Base-by-base conservation (phyloP, 1,140 invertebrate species). In the Scaptomyza graminum region DNA sequence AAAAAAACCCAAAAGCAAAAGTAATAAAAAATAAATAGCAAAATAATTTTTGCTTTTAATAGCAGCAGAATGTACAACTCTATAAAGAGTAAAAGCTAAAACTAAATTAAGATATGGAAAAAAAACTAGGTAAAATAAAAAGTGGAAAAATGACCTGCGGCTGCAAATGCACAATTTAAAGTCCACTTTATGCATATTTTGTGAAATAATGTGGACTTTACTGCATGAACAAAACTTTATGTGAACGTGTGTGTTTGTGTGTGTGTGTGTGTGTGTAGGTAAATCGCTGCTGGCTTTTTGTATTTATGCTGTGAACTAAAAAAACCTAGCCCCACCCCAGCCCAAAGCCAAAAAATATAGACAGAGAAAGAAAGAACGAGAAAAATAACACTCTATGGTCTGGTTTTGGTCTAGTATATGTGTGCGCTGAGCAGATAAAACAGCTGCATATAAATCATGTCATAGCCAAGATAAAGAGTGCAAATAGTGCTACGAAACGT, bases 381-480 rank as follows among this genome's bases (percentile, higher is more conserved):
- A 34, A 7, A 34, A 34, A 34, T 3, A 13, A 25, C 41, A 46
- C 55, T 57, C 22, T 34, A 34, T 34, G 31, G 31, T 34, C 31
- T 34, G 31, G 28, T 9, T 34, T 9, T 15, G 18, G 16, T 16
- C 37, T 11, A 8, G 15, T 13, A 57, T 55, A n/a, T 66, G 71
- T 82, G 63, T 75, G 78, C 49, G 49, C 65, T 50, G 39, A 56
- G 59, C 25, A 87, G 83, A 88, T 87, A 87, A 87, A 72, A 74
- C 77, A 75, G 68, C 62, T 88, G 83, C 79, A 82, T 70, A 87
- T 87, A 87, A 88, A 87, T 87, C 82, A 87, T 87, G 83, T 76
- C 83, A 73, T 67, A 76, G 68, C 75, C 83, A 65, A 87, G 83
- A 87, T 79, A 83, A 79, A 79, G 79, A 82, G 63, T 75, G 68